phyloP scores from a whole-genome alignment of 2,797 vertebrate genomes.

The Manis crassicaudata region DNA sequence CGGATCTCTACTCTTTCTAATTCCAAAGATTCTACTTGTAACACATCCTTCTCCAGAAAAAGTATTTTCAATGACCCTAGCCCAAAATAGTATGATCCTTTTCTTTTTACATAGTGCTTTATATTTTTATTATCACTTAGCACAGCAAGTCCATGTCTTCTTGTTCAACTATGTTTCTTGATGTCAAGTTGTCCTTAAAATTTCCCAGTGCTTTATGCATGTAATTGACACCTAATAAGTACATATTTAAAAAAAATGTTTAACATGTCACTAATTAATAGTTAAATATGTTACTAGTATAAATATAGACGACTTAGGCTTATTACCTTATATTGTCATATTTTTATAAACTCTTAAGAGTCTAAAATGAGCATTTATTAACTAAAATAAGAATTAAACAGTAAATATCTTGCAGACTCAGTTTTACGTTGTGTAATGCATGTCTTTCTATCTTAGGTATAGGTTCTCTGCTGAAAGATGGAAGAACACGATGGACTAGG shows the following conservation, averaged over 20 bases:
- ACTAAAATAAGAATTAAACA: background rate
- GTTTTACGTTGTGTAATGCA: background rate
- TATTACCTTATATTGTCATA: background rate
- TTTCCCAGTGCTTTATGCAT: background rate
- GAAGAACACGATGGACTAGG: background rate
- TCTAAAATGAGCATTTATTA: background rate
- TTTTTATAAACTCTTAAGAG: background rate
- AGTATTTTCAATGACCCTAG: background rate
- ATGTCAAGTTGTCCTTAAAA: background rate
- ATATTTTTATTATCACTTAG: background rate
- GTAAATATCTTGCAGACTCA: background rate
- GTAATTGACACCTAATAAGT: background rate
- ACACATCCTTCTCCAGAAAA: background rate
- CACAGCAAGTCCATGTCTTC: fast-evolving
- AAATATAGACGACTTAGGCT: background rate
- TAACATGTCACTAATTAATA: background rate
- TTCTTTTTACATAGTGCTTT: background rate
- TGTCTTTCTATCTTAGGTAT: background rate
- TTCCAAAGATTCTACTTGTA: background rate
- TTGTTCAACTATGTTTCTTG: background rate
- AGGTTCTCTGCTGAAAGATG: background rate
- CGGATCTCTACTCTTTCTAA: background rate
- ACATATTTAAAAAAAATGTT: background rate
- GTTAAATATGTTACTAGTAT: background rate
- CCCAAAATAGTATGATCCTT: background rate